phyloP scores from a whole-genome alignment of 64 coral and sea anemone genomes.

The Stylophora pistillata region DNA sequence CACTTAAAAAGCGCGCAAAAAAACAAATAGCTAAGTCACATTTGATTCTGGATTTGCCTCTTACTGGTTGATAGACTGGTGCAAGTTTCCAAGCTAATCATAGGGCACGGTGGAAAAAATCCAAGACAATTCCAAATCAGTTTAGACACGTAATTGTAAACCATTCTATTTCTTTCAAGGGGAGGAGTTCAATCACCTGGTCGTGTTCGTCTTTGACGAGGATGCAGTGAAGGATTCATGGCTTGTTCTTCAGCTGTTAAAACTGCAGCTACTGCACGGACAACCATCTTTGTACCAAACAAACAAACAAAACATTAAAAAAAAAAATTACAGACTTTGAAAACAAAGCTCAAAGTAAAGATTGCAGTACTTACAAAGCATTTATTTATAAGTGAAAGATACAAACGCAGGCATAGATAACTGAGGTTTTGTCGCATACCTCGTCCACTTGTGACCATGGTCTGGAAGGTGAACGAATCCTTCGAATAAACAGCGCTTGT shows the following conservation, averaged over 20 bases:
- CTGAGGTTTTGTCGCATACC: conserved; percentile 23
- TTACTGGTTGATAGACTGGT: too few species aligned
- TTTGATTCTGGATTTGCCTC: too few species aligned
- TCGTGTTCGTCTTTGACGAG: conserved; percentile 67
- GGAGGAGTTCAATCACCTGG: conserved; percentile 36
- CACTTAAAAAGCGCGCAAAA: too few species aligned
- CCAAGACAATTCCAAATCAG: too few species aligned
- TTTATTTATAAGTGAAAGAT: neutral
- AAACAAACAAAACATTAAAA: neutral
- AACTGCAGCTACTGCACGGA: conserved; percentile 77
- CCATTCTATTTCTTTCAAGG: neutral
- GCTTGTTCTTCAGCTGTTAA: conserved; percentile 76
- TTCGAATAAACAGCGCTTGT: conserved; percentile 83
- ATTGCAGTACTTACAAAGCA: neutral
- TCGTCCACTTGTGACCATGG: conserved; percentile 98
- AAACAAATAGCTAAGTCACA: too few species aligned
- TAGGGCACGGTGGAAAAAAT: too few species aligned
- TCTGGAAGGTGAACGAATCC: conserved; percentile 82
- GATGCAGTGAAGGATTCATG: conserved; percentile 68
- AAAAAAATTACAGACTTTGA: neutral
- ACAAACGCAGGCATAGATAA: neutral
- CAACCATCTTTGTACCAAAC: conserved; percentile 57
- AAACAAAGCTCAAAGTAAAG: too few species aligned
- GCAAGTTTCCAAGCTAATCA: too few species aligned
- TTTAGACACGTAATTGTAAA: neutral